phyloP scores from a whole-genome alignment of 2,113 vertebrate genomes.

The Hypomesus transpacificus region DNA sequence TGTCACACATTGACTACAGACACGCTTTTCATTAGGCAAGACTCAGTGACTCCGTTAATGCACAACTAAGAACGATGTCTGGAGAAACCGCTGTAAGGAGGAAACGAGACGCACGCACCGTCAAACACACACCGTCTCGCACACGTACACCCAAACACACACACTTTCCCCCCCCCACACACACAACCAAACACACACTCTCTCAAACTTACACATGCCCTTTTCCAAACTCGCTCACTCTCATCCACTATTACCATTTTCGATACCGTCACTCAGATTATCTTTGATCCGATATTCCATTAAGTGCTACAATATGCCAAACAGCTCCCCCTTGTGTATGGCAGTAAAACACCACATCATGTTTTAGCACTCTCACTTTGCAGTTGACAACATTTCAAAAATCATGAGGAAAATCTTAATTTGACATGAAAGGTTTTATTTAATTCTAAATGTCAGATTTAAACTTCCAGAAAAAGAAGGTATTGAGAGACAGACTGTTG shows the following conservation, averaged over 20 bases:
- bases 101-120: no score
- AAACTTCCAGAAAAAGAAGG: no score
- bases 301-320: constrained; percentile 19
- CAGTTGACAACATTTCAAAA: no score
- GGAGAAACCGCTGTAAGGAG: no score
- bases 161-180: no score
- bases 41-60: not conserved
- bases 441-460: no score
- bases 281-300: not conserved
- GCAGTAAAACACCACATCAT: constrained; percentile 10
- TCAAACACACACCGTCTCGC: not conserved
- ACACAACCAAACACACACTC: constrained; percentile 16
- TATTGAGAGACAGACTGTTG: no score
- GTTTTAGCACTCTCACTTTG: not conserved
- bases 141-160: not conserved
- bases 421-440: no score
- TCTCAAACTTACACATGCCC: not conserved
- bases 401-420: no score
- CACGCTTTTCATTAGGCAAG: not conserved
- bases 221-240: not conserved
- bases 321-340: constrained; percentile 60
- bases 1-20: no score
- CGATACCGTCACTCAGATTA: not conserved
- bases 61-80: not conserved
- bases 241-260: not conserved